Base-by-base conservation (phyloP, 2,113 vertebrate species). In the Mormyrus iriodes region DNA sequence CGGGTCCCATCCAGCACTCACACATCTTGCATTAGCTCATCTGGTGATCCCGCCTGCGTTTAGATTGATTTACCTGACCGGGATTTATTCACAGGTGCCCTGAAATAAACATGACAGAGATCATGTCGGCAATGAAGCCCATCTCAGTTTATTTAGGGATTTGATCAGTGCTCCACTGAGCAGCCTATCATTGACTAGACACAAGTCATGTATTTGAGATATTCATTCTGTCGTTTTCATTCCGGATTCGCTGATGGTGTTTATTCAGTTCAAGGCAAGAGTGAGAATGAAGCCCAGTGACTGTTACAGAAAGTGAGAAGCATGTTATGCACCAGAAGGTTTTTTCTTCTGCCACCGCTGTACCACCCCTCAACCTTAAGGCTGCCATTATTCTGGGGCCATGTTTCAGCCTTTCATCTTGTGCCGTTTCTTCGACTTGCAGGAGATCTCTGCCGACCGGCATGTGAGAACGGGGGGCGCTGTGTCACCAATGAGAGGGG, bases 401-500 rank as follows among this genome's bases (percentile, higher is more conserved):
- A 90, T 31, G 84, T 83, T 2, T 82, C 65, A 31, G 42, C 21
- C 93, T 88, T 91, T 87, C 39, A n/a, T 13, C 17, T 0, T 44
- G 53, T 19, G 52, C 3, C 4, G 12, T 31, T 12, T 44, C 49
- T 88, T 17, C 35, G 51, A 19, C 91, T 91, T 94, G 76, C 94
- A 99, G 98, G 98, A 93, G 97, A 97, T 90, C 96, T 97, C 49
- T 99, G 98, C 87, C 97, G 96, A 87, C 93, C 98, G 48, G 95
- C 94, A 88, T 99, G 98, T 91, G 97, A 99, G 94, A 99, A 99
- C 1, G 98, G 98, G 93, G 98, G 98, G 27, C 97, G 96, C 90
- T 99, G 98, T 91, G 94, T 99, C 84, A 94, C 98, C 91, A 99
- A 99, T 2, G 98, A 99, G 93, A 99, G 98, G 88, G 97, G 98